Evolutionary conservation across 1,140 invertebrate genomes (phyloP), one percentile per base, ranked within the genome.

Genomic region (Lutraria rhynchaena): DNA sequence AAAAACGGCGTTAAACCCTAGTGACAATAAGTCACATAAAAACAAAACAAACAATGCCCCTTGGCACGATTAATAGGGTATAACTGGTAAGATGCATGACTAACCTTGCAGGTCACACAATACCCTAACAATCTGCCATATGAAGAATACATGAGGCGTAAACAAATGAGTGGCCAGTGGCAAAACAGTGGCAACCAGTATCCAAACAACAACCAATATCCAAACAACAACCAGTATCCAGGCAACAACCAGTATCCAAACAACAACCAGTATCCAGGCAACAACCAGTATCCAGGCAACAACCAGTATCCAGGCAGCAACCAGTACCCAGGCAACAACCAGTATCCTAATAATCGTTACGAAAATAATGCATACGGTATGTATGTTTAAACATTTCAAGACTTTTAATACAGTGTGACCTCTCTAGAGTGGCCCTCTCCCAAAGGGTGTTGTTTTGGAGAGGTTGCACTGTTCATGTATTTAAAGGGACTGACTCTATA

Each of bases 251-350:
- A 58, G 55, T 58, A 58, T 58, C n/a, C n/a, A 2, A 58, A 29
- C 51, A 17, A 53, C n/a, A 58, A 58, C 55, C 55, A 58, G 27
- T 58, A 58, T 58, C n/a, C n/a, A 2, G 24, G 24, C 51, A n/a
- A 22, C n/a, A 58, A 58, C 55, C 55, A 58, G 55, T 58, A 58
- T 58, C n/a, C n/a, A 24, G 29, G 53, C 46, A 37, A 51, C 46
- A 70, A 53, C 29, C 67, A 70, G 49, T 51, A 70, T 70, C 60
- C 60, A 31, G n/a, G n/a, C n/a, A 22, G 1, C 1, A 70, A 70
- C 49, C 67, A 70, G 49, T 51, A 70, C 33, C 24, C 24, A 3
- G 4, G 15, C 22, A 58, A 31, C 44, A 70, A 70, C 67, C 67
- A 70, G 29, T 29, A 70, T 53, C 24, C 44, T 5, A 53, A 24